Conservation (phyloP, 2,797 vertebrate species). For the Liasis olivaceus region DNA sequence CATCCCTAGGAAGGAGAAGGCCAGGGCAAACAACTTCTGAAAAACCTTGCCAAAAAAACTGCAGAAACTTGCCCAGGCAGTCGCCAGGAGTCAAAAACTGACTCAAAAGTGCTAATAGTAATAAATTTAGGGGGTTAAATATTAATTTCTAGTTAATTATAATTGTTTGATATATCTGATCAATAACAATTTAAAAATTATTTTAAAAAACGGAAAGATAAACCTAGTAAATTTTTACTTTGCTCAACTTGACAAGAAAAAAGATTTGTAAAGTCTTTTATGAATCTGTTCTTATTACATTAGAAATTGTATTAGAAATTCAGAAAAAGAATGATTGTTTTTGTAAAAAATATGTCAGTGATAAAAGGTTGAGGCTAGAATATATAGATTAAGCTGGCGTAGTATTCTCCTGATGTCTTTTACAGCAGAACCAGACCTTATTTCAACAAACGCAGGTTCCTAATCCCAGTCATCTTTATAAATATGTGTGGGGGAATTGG, state of each 20-base stretch:
- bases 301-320: not conserved
- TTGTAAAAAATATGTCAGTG: not conserved
- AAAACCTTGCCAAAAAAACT: not conserved
- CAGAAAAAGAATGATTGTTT: not conserved
- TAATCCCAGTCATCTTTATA: not conserved
- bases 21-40: not conserved
- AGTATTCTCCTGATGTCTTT: not conserved
- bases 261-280: not conserved
- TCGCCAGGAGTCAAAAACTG: not conserved
- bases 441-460: not conserved
- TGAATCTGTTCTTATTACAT: not conserved
- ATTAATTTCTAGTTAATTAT: not conserved
- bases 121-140: not conserved
- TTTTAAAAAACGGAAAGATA: not conserved
- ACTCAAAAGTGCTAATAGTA: not conserved
- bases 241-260: not conserved
- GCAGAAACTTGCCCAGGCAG: not conserved
- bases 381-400: not conserved
- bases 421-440: not conserved
- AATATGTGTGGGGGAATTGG: too few relatives aligned
- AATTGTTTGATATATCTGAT: not conserved
- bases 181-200: not conserved
- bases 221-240: not conserved
- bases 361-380: not conserved
- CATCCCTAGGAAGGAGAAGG: not conserved